Percentiles rank a stretch among this genome's conserved stretches.
Conservation (phyloP, 64 coral and sea anemone species). For the Stichodactyla mertensii region DNA sequence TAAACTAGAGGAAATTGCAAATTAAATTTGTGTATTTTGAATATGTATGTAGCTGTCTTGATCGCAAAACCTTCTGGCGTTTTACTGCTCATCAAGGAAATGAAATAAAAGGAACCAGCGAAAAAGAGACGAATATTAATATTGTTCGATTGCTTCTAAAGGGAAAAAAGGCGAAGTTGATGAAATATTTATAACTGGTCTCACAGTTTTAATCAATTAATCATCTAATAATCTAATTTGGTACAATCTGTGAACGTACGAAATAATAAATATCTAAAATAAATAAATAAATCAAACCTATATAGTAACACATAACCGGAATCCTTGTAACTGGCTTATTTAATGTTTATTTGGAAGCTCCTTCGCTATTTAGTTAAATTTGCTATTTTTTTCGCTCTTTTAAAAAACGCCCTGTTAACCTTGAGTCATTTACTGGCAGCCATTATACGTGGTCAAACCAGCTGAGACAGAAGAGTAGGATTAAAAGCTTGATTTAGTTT, state of each 20-base stretch:
- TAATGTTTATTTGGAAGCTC: background rate
- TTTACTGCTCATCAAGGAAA: background rate
- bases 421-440: background rate
- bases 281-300: no score
- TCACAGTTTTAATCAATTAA: no score
- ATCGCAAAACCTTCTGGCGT: background rate
- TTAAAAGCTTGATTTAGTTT: constrained; percentile 6
- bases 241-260: no score
- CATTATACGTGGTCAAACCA: background rate
- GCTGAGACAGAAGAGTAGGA: background rate
- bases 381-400: background rate
- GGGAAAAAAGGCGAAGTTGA: background rate
- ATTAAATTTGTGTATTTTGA: background rate
- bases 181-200: no score
- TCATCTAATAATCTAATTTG: no score
- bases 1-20: background rate
- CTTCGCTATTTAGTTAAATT: background rate
- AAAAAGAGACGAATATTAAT: background rate
- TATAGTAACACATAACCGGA: no score
- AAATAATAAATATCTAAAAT: no score
- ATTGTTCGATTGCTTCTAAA: background rate
- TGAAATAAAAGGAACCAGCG: background rate
- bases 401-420: background rate
- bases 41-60: background rate
- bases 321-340: no score